Evolutionary conservation across 2,888 invertebrate genomes (phyloP).

Genomic region (Liodrosophila aerea): DNA sequence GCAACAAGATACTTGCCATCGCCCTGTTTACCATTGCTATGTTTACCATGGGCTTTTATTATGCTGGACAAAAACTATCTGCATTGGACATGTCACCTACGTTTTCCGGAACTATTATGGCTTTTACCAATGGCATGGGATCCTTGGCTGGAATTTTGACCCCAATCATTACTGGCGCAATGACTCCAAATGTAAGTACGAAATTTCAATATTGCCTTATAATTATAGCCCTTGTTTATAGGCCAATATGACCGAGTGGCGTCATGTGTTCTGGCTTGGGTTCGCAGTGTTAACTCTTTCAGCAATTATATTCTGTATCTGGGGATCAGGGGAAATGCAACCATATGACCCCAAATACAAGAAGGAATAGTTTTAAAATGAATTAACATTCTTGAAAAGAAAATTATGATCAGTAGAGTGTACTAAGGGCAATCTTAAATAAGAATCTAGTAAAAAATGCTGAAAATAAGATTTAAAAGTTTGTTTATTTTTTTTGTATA

Average conservation of each 20-base stretch:
- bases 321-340: conserved; percentile 86
- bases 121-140: conserved; percentile 86
- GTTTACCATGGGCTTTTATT: conserved; percentile 88
- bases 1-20: conserved; percentile 84
- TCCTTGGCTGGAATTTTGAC: conserved; percentile 87
- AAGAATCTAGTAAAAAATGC: too few relatives aligned
- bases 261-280: conserved; percentile 90
- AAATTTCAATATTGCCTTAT: not conserved
- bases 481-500: too few relatives aligned
- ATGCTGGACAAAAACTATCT: conserved; percentile 86
- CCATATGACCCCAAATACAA: conserved; percentile 86
- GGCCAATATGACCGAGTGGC: conserved; percentile 87
- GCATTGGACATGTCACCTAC: conserved; percentile 86
- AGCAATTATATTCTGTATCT: conserved; percentile 86
- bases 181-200: conserved; percentile 85
- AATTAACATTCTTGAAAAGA: too few relatives aligned
- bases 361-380: conserved; percentile 10
- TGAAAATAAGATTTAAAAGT: too few relatives aligned
- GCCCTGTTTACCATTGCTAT: conserved; percentile 85
- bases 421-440: too few relatives aligned
- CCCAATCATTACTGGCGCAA: conserved; percentile 85
- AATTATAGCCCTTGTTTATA: conserved; percentile 55
- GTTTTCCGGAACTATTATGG: conserved; percentile 86
- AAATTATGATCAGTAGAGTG: too few relatives aligned
- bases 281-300: conserved; percentile 86